Evolutionary conservation across 2,797 vertebrate species (phyloP).

Genomic region (Hydrolagus colliei): DNA sequence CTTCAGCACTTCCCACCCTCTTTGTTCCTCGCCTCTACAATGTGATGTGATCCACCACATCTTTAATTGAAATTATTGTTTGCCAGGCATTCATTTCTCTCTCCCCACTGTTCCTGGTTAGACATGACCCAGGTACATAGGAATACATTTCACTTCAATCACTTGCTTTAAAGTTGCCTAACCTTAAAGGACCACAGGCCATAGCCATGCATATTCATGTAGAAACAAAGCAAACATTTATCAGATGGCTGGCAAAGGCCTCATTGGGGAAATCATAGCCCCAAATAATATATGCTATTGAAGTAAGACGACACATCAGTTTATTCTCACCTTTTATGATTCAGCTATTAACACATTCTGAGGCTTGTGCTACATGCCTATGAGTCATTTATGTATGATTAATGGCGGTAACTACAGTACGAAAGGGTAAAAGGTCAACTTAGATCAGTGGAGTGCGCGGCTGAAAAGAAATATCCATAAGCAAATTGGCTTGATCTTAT

Average conservation of each 20-base stretch:
- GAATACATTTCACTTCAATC: neutral
- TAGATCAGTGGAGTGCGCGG: slow-evolving; percentile 9
- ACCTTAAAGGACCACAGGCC: neutral
- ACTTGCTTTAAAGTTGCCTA: neutral
- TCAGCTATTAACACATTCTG: slow-evolving; percentile 22
- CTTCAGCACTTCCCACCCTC: too few relatives aligned
- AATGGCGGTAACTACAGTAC: slow-evolving; percentile 17
- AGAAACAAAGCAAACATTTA: slow-evolving; percentile 23
- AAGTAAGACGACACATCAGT: slow-evolving; percentile 20
- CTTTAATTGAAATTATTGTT: slow-evolving; percentile 12
- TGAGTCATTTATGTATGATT: slow-evolving; percentile 14
- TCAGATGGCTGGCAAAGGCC: neutral
- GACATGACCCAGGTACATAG: neutral
- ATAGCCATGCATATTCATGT: slow-evolving; percentile 4
- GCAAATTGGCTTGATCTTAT: neutral
- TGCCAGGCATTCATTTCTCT: neutral
- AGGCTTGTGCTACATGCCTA: neutral
- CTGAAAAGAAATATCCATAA: slow-evolving; percentile 11
- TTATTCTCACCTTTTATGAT: slow-evolving; percentile 31
- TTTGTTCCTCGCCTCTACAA: too few relatives aligned
- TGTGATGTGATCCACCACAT: neutral
- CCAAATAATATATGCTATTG: slow-evolving; percentile 17
- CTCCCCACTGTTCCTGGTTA: neutral
- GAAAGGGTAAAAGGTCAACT: slow-evolving; percentile 18
- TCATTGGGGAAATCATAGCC: slow-evolving; percentile 19